Evolutionary conservation across 2,888 invertebrate species (phyloP), one percentile per base, ranked within the genome.

Genomic region (Mesoligia furuncula): DNA sequence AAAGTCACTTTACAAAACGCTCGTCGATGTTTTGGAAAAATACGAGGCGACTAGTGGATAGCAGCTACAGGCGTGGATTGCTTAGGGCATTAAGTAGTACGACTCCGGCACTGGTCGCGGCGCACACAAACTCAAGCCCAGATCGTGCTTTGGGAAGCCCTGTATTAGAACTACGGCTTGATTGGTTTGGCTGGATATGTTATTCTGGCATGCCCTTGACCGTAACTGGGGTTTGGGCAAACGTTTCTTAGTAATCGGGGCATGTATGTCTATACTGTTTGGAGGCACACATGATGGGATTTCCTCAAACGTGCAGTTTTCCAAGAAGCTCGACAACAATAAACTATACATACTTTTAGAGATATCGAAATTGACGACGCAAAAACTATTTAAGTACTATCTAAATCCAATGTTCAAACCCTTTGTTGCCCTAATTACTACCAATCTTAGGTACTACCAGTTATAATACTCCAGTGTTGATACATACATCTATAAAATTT

Each of bases 371-470:
- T 31, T 65, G 39, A 66, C 5, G 17, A 45, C 0, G 45, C 45
- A 45, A 15, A 13, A 39, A 2, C 13, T 61, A 39, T 36, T 31
- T 78, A n/a, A n/a, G n/a, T n/a, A 48, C 31, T 61, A 77, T 77
- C 79, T 77, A 42, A 24, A 42, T 61, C 51, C 59, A 39, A 79
- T 42, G n/a, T 67, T 59, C 39, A 77, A 66, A 39, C 39, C 36
- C 36, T 36, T 36, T 36, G 36, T 36, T 36, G 36, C 36, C 36
- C 36, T 36, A 36, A 6, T 36, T 36, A 36, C 36, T 36, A 7
- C 6, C 36, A 36, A 6, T 36, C 36, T 36, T 36, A n/a, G n/a
- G n/a, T n/a, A 7, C 36, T 5, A 36, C 36, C 36, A 36, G 6
- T 36, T 36, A 4, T 36, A 36, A 36, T 36, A 2, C 36, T 36